phyloP scores from a whole-genome alignment of 2,113 vertebrate genomes.

The Typhlomys cinereus region DNA sequence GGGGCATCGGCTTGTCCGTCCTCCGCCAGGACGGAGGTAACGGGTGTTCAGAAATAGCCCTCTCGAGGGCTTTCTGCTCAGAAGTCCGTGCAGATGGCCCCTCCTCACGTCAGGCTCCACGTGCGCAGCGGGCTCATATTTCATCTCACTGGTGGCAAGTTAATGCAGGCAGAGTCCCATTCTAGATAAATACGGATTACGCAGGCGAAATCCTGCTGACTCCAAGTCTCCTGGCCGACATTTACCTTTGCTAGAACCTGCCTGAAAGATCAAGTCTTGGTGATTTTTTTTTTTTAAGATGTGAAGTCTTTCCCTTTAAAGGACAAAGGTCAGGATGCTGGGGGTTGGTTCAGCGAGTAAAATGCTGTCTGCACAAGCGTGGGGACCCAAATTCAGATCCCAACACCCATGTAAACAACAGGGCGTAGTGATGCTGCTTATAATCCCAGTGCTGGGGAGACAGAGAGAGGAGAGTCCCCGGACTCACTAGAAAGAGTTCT shows the following conservation, averaged over 20 bases:
- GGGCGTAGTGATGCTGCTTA: background rate
- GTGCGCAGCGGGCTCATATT: background rate
- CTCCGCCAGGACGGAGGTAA: background rate
- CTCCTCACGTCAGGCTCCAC: background rate
- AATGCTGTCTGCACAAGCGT: background rate
- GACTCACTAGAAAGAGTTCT: background rate
- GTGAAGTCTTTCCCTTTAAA: background rate
- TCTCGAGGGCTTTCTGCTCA: background rate
- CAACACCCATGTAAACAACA: background rate
- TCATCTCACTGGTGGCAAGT: background rate
- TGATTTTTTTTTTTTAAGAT: background rate
- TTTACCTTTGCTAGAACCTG: background rate
- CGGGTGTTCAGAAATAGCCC: background rate
- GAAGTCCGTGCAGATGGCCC: background rate
- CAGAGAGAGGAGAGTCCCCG: background rate
- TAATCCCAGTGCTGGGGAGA: background rate
- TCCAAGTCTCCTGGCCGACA: background rate
- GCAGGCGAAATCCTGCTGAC: background rate
- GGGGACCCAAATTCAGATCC: background rate
- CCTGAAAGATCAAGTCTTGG: background rate
- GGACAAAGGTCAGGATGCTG: background rate
- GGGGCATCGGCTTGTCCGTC: background rate
- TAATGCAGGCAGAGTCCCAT: background rate
- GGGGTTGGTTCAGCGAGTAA: background rate
- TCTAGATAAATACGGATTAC: constrained; percentile 38